These are phyloP conservation scores for Acrocera orbiculus DNA, from an alignment of 2,888 invertebrate genomes.

Conservation along the genomic window DNA sequence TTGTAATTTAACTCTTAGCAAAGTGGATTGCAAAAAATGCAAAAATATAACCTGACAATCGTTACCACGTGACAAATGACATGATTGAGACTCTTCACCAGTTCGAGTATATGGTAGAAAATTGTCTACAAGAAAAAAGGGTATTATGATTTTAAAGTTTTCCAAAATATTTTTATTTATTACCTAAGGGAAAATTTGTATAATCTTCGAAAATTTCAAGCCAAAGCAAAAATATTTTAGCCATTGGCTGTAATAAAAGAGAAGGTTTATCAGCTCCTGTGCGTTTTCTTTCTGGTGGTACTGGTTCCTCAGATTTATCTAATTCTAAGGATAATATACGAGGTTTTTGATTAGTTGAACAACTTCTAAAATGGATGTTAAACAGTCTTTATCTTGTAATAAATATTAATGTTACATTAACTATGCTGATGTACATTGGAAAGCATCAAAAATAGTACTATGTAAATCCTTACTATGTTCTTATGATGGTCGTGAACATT, in stretches of 20 bases:
- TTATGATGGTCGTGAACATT: conserved; percentile 85
- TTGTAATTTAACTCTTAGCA: conserved; percentile 54
- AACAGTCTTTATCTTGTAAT: conserved; percentile 77
- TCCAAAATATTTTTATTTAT: not conserved
- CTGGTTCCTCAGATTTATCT: conserved; percentile 35
- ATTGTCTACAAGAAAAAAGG: conserved; percentile 40
- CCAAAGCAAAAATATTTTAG: conserved; percentile 88
- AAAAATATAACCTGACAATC: conserved; percentile 61
- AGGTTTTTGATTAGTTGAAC: conserved; percentile 64
- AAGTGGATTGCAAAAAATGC: conserved; percentile 56
- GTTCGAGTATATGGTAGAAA: conserved; percentile 62
- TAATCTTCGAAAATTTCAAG: conserved; percentile 90
- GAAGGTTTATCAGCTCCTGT: conserved; percentile 35
- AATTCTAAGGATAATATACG: conserved; percentile 53
- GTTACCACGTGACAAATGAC: conserved; percentile 33
- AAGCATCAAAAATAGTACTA: conserved; percentile 84
- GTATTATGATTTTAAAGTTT: conserved; percentile 9
- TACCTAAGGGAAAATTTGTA: conserved; percentile 71
- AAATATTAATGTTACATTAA: conserved; percentile 78
- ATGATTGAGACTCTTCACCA: conserved; percentile 54
- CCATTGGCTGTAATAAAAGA: conserved; percentile 38
- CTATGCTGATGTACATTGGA: conserved; percentile 85
- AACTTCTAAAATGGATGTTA: conserved; percentile 86
- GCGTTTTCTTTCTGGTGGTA: conserved; percentile 38
- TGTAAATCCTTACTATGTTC: conserved; percentile 88